Conservation (phyloP, 1,140 invertebrate species). For the Halesus radiatus region DNA sequence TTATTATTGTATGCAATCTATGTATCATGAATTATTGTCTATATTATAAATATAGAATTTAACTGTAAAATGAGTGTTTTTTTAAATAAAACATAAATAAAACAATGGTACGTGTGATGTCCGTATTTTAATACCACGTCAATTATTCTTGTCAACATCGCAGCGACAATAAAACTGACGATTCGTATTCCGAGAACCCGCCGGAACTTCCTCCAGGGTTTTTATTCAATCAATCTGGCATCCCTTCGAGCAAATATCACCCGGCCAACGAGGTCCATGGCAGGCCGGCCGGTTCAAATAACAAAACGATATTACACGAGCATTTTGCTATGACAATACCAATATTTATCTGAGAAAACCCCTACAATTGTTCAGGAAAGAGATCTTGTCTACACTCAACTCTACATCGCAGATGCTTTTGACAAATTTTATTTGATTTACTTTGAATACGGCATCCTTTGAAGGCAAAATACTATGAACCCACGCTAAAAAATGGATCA, state of each 20-base stretch:
- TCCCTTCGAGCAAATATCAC: conserved; percentile 2
- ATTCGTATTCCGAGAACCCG: background rate
- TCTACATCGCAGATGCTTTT: background rate
- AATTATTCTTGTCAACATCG: background rate
- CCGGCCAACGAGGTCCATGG: background rate
- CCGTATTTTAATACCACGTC: background rate
- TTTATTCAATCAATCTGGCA: conserved; percentile 22
- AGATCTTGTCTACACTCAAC: too few relatives aligned
- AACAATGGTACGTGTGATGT: too few relatives aligned
- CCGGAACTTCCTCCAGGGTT: background rate
- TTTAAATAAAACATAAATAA: too few relatives aligned
- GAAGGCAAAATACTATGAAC: too few relatives aligned
- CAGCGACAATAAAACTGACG: background rate
- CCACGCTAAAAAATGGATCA: too few relatives aligned
- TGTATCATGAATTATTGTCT: too few relatives aligned
- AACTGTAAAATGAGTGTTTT: too few relatives aligned
- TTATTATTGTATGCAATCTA: too few relatives aligned
- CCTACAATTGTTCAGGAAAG: background rate
- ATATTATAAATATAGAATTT: too few relatives aligned
- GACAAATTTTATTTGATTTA: background rate
- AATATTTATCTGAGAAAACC: background rate
- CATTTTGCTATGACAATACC: background rate
- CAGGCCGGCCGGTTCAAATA: background rate
- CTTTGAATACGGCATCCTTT: too few relatives aligned
- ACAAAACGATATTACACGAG: background rate